phyloP scores from a whole-genome alignment of 2,797 vertebrate genomes.

The Mallotus villosus region DNA sequence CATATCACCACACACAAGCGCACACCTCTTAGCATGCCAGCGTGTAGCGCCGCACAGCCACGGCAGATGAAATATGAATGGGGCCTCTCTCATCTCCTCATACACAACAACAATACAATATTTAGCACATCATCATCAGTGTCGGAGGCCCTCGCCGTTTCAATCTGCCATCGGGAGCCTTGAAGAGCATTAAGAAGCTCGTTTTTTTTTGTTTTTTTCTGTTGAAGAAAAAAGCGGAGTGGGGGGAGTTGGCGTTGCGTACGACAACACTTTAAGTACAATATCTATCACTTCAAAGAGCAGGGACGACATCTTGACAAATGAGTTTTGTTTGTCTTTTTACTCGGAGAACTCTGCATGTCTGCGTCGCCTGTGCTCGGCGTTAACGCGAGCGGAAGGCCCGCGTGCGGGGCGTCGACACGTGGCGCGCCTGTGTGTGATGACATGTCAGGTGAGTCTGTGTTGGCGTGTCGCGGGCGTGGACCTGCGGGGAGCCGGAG shows the following conservation, averaged over 20 bases:
- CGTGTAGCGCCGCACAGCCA: slow-evolving; percentile 28
- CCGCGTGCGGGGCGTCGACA: neutral
- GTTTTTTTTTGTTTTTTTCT: neutral
- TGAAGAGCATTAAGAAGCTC: slow-evolving; percentile 53
- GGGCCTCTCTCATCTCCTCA: slow-evolving; percentile 56
- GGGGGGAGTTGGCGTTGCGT: no score
- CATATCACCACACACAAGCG: neutral
- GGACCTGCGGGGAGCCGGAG: slow-evolving; percentile 28
- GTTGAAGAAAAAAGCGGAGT: no score
- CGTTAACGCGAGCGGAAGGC: no score
- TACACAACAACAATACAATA: slow-evolving; percentile 64
- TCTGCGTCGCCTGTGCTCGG: no score
- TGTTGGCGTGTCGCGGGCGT: slow-evolving; percentile 11
- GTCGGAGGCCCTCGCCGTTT: slow-evolving; percentile 40
- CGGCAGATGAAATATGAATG: slow-evolving; percentile 65
- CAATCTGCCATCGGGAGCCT: slow-evolving; percentile 45
- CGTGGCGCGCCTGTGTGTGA: slow-evolving; percentile 40
- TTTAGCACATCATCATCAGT: slow-evolving; percentile 52
- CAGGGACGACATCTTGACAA: no score
- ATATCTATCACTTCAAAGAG: no score
- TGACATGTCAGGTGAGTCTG: slow-evolving; percentile 25
- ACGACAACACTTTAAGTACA: no score
- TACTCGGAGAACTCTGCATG: no score
- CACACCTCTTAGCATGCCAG: slow-evolving; percentile 17
- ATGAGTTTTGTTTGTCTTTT: no score